Evolutionary conservation across 2,888 invertebrate species (phyloP).

Genomic region (Crepidodera aurea): DNA sequence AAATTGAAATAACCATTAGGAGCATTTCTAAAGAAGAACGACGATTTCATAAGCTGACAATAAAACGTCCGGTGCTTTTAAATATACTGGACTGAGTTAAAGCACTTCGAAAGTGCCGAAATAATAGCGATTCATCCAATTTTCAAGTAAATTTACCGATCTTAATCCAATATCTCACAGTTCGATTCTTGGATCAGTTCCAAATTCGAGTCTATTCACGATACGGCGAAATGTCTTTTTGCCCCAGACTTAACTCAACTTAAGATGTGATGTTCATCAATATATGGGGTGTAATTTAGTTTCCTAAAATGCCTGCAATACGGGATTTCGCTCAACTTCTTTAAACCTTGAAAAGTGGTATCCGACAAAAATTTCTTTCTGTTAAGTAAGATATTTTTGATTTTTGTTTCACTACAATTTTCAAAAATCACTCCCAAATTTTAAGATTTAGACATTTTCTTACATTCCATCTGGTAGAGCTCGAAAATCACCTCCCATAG

Average conservation of each 20-base stretch:
- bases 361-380: too few relatives aligned
- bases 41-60: background rate
- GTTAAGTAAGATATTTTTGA: too few relatives aligned
- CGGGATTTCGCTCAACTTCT: too few relatives aligned
- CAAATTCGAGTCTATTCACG: conserved; percentile 8
- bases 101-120: background rate
- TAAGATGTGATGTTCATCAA: background rate
- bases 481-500: too few relatives aligned
- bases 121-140: conserved; percentile 15
- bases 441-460: too few relatives aligned
- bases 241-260: background rate
- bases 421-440: too few relatives aligned
- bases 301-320: too few relatives aligned
- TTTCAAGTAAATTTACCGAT: conserved; percentile 13
- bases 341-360: too few relatives aligned
- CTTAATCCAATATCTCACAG: conserved; percentile 13
- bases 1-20: background rate
- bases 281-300: background rate
- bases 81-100: conserved; percentile 9
- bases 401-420: too few relatives aligned
- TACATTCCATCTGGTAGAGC: too few relatives aligned
- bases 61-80: background rate
- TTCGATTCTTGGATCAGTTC: conserved; percentile 14
- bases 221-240: conserved; percentile 1
- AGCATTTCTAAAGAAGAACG: background rate